Evolutionary conservation across 1,140 invertebrate species (phyloP), one percentile per base, ranked within the genome.

Genomic region (Leguminivora glycinivorella): DNA sequence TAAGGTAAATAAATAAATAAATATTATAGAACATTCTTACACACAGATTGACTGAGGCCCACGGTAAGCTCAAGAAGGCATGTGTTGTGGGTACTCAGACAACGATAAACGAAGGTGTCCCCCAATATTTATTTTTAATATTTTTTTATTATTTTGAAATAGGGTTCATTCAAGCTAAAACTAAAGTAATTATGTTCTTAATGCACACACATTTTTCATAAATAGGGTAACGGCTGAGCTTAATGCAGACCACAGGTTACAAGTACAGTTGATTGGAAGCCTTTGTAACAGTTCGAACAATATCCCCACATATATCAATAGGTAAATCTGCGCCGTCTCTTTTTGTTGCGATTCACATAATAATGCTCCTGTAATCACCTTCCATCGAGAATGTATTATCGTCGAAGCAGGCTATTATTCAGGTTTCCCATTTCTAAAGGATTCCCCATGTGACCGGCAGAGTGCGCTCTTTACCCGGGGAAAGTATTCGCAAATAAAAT

Each of bases 351-450:
- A 63, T 63, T 63, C 58, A 25, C 26, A 63, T 63, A 29, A 63
- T 63, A 63, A 63, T 63, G 58, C 26, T 63, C 25, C 26, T 29
- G 58, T 63, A 63, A 63, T 63, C 58, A 63, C 58, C 58, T 63
- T 63, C 58, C 26, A 63, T 63, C 58, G 58, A 63, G 14, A 63
- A 63, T 63, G 58, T 34, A 63, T 63, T 63, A 63, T 63, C 58
- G 58, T 63, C 58, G 58, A 25, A 63, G 26, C 26, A 63, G 26
- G 58, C 58, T 63, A 63, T 63, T 63, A 63, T 29, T 63, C 58
- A 63, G 58, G 58, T 63, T 63, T 63, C 58, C 58, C 58, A 63
- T 63, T 63, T 63, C 31, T 29, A 63, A 63, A 63, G 58, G 58
- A 63, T 63, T 63, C 58, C 58, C 58, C 58, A 63, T 63, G 58